Evolutionary conservation across 35 echinoderm and acorn worm species (phyloP), one percentile per base, ranked within the genome.

Genomic region (Apostichopus japonicus): DNA sequence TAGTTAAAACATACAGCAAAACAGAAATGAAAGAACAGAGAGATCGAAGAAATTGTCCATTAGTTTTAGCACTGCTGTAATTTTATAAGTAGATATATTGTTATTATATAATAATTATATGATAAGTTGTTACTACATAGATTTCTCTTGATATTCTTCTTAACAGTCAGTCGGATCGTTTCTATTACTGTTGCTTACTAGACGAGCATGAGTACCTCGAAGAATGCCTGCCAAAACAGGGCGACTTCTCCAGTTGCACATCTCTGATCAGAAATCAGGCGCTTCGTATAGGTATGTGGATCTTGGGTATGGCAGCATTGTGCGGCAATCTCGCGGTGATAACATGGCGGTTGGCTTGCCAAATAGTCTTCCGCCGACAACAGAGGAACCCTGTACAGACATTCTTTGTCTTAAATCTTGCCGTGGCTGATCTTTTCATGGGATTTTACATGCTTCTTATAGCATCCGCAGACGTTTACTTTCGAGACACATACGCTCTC

Each of bases 241-340:
- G 83, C 21, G 71, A 94, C 17, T 94, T 94, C 79, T 94, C 93
- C 10, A 90, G 84, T 14, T 94, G 93, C 53, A 52, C 83, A 57
- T 83, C 87, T 90, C 58, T 95, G 10, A 95, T 95, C 84, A 24
- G 57, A 53, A 53, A 92, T 23, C 9, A 13, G 4, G n/a, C 90
- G 65, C 16, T 90, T 5, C 81, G 92, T 5, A 83, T 93, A 0
- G 65, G 33, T 54, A 93, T 95, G 15, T 95, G 94, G 94, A 95
- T 93, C 25, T 76, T 95, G 23, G 94, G 91, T 2, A 44, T 92
- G 8, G 87, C 82, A 22, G 94, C 94, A 24, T 56, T 95, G 23
- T 23, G 92, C 63, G 94, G 93, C 23, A 94, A 94, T 63, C 80
- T 94, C 13, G 16, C 55, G 59, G 93, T 92, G 15, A 71, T 94